Percentiles rank a stretch among this genome's conserved stretches.
phyloP scores from a whole-genome alignment of 1,140 invertebrate species.

The Cataglyphis hispanica region DNA sequence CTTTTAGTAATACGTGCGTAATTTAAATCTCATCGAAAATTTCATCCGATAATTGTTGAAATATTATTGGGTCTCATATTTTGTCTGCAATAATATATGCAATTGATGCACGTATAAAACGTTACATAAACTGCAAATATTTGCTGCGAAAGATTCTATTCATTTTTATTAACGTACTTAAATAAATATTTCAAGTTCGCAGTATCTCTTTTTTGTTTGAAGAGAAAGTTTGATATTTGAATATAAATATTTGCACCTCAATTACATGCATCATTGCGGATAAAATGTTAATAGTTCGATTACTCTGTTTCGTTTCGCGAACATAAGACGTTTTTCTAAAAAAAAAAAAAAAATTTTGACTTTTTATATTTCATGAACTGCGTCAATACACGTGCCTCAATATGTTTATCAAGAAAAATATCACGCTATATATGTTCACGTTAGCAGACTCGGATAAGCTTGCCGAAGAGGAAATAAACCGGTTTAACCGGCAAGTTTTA shows the following conservation, averaged over 20 bases:
- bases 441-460: background rate
- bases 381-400: background rate
- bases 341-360: background rate
- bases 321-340: background rate
- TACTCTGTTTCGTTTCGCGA: background rate
- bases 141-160: background rate
- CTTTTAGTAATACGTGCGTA: background rate
- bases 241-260: background rate
- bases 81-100: background rate
- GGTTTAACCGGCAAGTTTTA: conserved; percentile 41
- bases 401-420: background rate
- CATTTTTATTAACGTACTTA: background rate
- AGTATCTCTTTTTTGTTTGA: background rate
- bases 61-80: no score
- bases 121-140: background rate
- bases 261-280: background rate
- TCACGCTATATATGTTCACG: conserved; percentile 11
- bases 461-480: conserved; percentile 40
- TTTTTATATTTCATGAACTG: background rate
- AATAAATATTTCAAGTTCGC: background rate
- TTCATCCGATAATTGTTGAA: background rate
- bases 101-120: background rate
- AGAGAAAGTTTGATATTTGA: background rate
- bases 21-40: background rate
- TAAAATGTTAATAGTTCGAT: background rate